Percentiles rank a stretch among this genome's conserved stretches.
phyloP scores from a whole-genome alignment of 2,797 vertebrate genomes.

The Hydrolagus colliei region DNA sequence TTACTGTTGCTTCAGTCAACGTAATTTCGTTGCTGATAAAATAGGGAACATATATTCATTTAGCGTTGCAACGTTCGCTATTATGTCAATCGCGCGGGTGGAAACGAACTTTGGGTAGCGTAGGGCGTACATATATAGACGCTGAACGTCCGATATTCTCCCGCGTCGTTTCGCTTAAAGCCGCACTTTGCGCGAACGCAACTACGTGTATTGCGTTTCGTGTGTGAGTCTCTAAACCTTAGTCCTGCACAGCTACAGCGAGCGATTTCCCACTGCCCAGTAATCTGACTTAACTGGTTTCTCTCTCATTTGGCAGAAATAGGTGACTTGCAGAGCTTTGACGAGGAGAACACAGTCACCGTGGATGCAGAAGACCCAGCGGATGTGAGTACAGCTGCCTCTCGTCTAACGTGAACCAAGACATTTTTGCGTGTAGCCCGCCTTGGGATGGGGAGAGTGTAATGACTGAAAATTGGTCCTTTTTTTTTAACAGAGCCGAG shows the following conservation, averaged over 20 bases:
- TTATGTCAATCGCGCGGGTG: too few species aligned
- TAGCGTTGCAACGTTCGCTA: too few species aligned
- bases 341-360: slow-evolving; percentile 55
- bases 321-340: slow-evolving; percentile 75
- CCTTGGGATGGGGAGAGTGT: neutral
- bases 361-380: slow-evolving; percentile 57
- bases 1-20: too few species aligned
- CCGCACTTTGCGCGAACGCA: too few species aligned
- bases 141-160: too few species aligned
- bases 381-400: slow-evolving; percentile 58
- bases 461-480: neutral
- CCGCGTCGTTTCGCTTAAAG: too few species aligned
- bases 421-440: neutral
- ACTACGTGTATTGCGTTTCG: too few species aligned
- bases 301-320: slow-evolving; percentile 64
- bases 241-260: neutral
- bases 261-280: neutral
- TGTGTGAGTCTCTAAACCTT: too few species aligned
- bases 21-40: too few species aligned
- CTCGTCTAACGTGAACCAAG: neutral
- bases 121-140: too few species aligned
- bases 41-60: too few species aligned
- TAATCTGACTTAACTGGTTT: neutral
- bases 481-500: slow-evolving; percentile 45
- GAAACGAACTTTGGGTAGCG: too few species aligned